A percentile compares a stretch with the other conserved stretches of the same genome.
phyloP scores from a whole-genome alignment of 1,140 invertebrate species.

The Arion vulgaris region DNA sequence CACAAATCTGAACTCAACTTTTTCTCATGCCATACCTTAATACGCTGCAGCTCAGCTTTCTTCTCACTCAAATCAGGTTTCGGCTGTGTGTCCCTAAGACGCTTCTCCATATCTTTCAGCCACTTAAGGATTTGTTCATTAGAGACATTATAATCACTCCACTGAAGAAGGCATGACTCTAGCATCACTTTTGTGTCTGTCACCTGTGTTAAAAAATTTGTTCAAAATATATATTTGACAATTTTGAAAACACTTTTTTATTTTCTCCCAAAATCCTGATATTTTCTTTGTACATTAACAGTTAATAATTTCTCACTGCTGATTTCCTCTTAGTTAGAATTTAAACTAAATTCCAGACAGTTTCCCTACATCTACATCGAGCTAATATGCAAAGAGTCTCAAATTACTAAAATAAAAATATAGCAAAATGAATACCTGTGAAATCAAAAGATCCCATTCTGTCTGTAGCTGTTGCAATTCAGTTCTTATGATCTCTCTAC shows the following conservation, averaged over 20 bases:
- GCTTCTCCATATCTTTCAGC: constrained; percentile 94
- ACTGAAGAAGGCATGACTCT: constrained; percentile 84
- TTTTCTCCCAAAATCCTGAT: too few species aligned
- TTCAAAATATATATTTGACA: too few species aligned
- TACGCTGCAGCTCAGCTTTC: constrained; percentile 90
- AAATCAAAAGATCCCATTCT: constrained; percentile 89
- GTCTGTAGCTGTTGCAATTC: constrained; percentile 87
- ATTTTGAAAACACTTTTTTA: too few species aligned
- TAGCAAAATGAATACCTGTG: constrained; percentile 61
- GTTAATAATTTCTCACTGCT: too few species aligned
- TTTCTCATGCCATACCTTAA: constrained; percentile 76
- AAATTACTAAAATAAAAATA: too few species aligned
- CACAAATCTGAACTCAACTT: too few species aligned
- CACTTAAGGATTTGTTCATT: constrained; percentile 92
- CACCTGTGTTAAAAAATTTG: constrained; percentile 74
- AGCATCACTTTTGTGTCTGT: constrained; percentile 92
- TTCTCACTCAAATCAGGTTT: constrained; percentile 90
- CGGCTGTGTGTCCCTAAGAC: constrained; percentile 61
- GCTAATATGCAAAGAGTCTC: too few species aligned
- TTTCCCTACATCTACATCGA: too few species aligned
- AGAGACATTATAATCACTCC: constrained; percentile 83
- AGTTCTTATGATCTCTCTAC: constrained; percentile 90
- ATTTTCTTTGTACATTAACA: too few species aligned
- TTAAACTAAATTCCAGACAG: too few species aligned
- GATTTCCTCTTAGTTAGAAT: too few species aligned